Conservation (phyloP, 2,888 invertebrate genomes). For the Drosophila suboccidentalis region DNA sequence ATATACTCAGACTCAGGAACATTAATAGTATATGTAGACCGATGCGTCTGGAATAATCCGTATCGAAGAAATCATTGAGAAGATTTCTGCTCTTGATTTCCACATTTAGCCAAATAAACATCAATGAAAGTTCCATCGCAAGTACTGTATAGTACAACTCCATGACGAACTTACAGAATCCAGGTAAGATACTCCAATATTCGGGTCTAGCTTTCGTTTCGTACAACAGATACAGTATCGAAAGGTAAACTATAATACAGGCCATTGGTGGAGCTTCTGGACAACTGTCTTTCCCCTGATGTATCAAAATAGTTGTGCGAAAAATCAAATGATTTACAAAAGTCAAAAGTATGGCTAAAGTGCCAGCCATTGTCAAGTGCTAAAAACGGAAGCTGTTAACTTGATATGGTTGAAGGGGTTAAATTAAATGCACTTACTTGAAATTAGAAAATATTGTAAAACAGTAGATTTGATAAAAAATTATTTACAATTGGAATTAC, state of each 20-base stretch:
- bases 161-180: background rate
- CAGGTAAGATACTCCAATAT: background rate
- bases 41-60: too few species aligned
- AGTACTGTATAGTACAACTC: background rate
- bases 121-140: background rate
- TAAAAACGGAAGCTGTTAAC: background rate
- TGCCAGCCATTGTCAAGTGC: background rate
- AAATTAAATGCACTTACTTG: background rate
- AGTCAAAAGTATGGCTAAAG: background rate
- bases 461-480: background rate
- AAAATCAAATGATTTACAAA: background rate
- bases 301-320: slow-evolving; percentile 2
- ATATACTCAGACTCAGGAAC: background rate
- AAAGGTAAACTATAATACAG: slow-evolving; percentile 1
- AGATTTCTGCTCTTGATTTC: background rate
- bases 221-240: background rate
- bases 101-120: background rate
- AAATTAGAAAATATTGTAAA: background rate
- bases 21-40: background rate
- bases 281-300: background rate
- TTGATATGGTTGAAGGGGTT: too few species aligned
- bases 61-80: background rate
- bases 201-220: background rate
- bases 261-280: background rate
- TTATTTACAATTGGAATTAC: background rate